A percentile compares a stretch with the other conserved stretches of the same genome.
Conservation (phyloP, 2,888 invertebrate species). For the Molorchus minor region DNA sequence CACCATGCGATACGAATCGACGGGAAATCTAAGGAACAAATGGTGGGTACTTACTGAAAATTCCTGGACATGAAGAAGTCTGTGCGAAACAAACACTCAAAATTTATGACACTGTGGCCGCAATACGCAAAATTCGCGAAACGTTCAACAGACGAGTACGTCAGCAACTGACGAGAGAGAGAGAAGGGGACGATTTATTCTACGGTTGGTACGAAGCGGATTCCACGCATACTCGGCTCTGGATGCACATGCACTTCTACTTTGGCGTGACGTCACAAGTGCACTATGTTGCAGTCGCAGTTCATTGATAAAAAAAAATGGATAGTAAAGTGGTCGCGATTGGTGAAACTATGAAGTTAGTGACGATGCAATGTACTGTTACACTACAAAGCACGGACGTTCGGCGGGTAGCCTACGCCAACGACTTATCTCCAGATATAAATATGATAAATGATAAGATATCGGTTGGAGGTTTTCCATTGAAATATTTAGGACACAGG, state of each 20-base stretch:
- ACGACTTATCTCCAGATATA: neutral
- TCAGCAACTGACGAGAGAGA: constrained; percentile 38
- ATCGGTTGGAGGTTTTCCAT: neutral
- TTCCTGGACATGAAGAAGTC: constrained; percentile 42
- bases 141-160: constrained; percentile 34
- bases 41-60: constrained; percentile 38
- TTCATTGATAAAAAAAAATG: constrained; percentile 10
- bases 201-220: constrained; percentile 15
- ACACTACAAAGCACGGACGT: constrained; percentile 12
- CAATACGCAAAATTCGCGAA: constrained; percentile 35
- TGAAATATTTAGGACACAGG: too few species aligned
- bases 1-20: too few species aligned
- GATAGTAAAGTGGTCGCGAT: neutral
- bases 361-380: neutral
- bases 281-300: neutral
- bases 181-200: constrained; percentile 22
- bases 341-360: too few species aligned
- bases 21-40: neutral
- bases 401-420: constrained; percentile 17
- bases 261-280: constrained; percentile 13
- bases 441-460: too few species aligned
- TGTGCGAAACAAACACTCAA: constrained; percentile 25
- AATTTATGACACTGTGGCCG: constrained; percentile 22
- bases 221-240: constrained; percentile 21
- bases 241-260: constrained; percentile 26